Evolutionary conservation across 2,113 vertebrate species (phyloP), one percentile per base, ranked within the genome.

Genomic region (Aegithalos caudatus): DNA sequence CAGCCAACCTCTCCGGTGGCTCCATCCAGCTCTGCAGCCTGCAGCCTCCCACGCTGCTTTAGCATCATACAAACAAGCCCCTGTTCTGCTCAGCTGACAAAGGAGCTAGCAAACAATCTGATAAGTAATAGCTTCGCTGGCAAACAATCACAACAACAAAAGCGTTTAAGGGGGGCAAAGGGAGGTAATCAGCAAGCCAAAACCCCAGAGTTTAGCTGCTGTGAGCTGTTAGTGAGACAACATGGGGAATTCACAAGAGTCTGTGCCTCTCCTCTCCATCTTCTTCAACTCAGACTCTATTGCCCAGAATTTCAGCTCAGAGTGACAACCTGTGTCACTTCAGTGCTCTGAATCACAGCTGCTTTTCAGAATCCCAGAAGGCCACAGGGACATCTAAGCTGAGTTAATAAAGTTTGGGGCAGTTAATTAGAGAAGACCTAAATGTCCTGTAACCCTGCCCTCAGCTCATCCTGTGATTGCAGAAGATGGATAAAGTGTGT

Each of bases 251-350:
- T 73, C 35, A 3, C 33, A 25, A 21, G 31, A 14, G 10, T 45
- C 7, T 11, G 7, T 37, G 45, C 9, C 11, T 65, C 53, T 38
- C 35, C 47, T 64, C 51, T 82, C 28, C 11, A 4, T 16, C 24
- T 13, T 4, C 21, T 1, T 2, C 25, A 1, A 5, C 27, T 9
- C 2, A 1, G 33, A 23, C 23, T 28, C 5, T 4, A 8, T 29
- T 48, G 53, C 61, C 14, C 40, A 20, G 47, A 37, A 23, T 42
- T 84, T 50, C 64, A 54, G 53, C 37, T 79, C 57, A 8, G 25
- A 16, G 0, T 24, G 57, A 11, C 42, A 77, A 15, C 9, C 10
- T 5, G 2, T 44, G 51, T 66, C 47, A 17, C 50, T 33, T 35
- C 58, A 50, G 67, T 23, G 25, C n/a, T 77, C 50, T 29, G 50